Conservation (phyloP, 2,888 invertebrate species). For the Eueremaeus valkanovi region DNA sequence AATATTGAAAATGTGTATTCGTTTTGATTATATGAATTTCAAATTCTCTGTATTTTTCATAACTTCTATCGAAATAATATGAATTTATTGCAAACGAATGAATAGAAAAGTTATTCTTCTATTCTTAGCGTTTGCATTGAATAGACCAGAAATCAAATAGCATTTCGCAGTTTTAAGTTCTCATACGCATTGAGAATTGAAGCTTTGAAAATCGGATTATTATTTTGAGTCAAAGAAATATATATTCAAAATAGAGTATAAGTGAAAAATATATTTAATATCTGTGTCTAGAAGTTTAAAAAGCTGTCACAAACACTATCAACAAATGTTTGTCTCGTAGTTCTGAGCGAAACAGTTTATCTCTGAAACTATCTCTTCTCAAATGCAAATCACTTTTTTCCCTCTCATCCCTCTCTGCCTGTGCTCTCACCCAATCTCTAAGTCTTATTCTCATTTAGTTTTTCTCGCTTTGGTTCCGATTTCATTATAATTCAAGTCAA, state of each 20-base stretch:
- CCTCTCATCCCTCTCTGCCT: background rate
- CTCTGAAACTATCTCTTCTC: conserved; percentile 2
- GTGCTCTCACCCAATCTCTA: background rate
- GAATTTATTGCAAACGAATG: conserved; percentile 16
- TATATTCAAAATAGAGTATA: background rate
- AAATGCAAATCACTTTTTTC: conserved; percentile 20
- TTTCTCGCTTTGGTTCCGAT: background rate
- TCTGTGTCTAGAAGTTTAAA: conserved; percentile 22
- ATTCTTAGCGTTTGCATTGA: background rate
- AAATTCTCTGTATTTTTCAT: conserved; percentile 1
- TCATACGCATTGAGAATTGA: background rate
- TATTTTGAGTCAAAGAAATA: background rate
- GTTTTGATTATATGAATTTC: background rate
- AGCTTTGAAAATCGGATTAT: conserved; percentile 13
- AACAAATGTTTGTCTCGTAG: conserved; percentile 24
- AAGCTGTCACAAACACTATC: conserved; percentile 34
- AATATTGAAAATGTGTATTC: too few relatives aligned
- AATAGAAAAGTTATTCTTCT: conserved; percentile 7
- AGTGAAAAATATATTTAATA: conserved; percentile 26
- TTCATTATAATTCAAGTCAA: conserved; percentile 36
- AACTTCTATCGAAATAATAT: background rate
- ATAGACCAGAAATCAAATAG: background rate
- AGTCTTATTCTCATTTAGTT: conserved; percentile 12
- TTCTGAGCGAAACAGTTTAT: background rate
- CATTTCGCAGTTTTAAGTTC: background rate